Evolutionary conservation across 2,888 invertebrate species (phyloP).

Genomic region (Harpalus rufipes): DNA sequence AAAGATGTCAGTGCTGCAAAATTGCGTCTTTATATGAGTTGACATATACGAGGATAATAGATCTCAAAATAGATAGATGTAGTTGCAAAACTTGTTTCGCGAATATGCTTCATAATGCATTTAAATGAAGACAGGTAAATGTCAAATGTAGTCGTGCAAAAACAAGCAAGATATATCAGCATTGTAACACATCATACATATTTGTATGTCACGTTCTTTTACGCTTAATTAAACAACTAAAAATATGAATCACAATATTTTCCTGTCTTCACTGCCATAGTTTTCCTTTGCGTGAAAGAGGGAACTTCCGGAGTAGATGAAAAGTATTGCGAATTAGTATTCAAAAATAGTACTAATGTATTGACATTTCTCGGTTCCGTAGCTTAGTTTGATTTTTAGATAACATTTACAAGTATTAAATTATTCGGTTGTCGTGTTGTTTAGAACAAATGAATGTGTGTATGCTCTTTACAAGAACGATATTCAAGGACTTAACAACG

Average conservation of each 20-base stretch:
- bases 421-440: too few relatives aligned
- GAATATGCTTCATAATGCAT: constrained; percentile 14
- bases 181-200: background rate
- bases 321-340: too few relatives aligned
- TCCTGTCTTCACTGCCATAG: background rate
- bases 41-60: constrained; percentile 6
- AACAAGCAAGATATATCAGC: background rate
- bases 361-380: too few relatives aligned
- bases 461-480: too few relatives aligned
- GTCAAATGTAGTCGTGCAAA: background rate
- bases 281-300: too few relatives aligned
- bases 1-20: constrained; percentile 10
- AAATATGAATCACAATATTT: background rate
- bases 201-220: background rate
- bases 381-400: too few relatives aligned
- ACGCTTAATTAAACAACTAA: background rate
- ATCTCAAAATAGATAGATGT: constrained; percentile 14
- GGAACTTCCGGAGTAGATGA: too few relatives aligned
- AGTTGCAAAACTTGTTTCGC: constrained; percentile 5
- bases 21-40: background rate
- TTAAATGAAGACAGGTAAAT: constrained; percentile 12
- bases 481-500: too few relatives aligned
- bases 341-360: too few relatives aligned
- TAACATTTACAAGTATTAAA: too few relatives aligned
- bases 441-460: too few relatives aligned